These are phyloP conservation scores for Apis cerana DNA, from an alignment of 1,140 invertebrate species.

Conservation along the genomic window DNA sequence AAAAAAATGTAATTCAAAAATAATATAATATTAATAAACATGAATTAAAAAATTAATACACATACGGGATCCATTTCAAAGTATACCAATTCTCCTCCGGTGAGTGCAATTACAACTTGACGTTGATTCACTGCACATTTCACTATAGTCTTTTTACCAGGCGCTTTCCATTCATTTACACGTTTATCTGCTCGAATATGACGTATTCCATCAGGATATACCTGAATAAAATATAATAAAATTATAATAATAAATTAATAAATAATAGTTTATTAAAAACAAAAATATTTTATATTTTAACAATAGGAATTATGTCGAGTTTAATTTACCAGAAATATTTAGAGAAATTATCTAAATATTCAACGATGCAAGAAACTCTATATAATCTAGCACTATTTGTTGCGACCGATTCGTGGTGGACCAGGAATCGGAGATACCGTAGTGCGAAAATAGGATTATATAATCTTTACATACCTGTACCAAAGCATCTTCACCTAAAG, in stretches of 20 bases:
- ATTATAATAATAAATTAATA: background rate
- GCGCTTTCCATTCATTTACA: conserved; percentile 99
- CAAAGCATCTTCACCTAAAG: conserved; percentile 97
- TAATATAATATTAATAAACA: conserved; percentile 2
- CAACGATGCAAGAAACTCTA: conserved; percentile 74
- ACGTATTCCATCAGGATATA: conserved; percentile 99
- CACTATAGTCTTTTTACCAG: conserved; percentile 97
- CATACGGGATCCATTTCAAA: conserved; percentile 99
- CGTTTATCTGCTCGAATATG: conserved; percentile 98
- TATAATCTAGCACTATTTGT: conserved; percentile 72
- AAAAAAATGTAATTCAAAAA: conserved; percentile 68
- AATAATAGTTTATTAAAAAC: background rate
- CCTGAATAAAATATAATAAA: conserved; percentile 76
- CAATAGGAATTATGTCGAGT: conserved; percentile 52
- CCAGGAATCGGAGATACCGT: conserved; percentile 77
- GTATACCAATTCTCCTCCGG: conserved; percentile 98
- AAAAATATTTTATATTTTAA: background rate
- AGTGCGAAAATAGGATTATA: conserved; percentile 56
- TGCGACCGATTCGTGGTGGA: conserved; percentile 74
- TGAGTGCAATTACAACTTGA: conserved; percentile 98
- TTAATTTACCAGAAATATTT: conserved; percentile 68
- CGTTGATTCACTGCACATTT: conserved; percentile 99
- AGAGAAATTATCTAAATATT: conserved; percentile 57
- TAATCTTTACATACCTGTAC: conserved; percentile 88
- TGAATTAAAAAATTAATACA: conserved; percentile 50